Conservation (phyloP, 2,113 vertebrate genomes). For the Pituophis catenifer region DNA sequence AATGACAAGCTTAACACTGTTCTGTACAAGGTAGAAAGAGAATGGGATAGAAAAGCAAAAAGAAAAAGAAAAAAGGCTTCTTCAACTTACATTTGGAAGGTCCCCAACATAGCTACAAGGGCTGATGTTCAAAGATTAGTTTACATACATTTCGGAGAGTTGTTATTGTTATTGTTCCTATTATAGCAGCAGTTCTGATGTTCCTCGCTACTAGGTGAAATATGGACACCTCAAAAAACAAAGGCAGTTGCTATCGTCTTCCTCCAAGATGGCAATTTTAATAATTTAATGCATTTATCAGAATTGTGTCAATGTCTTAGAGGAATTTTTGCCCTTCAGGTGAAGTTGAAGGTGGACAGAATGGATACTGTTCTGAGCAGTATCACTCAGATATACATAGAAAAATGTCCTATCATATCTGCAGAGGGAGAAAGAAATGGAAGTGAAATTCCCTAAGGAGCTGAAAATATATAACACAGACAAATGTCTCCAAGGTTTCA, state of each 20-base stretch:
- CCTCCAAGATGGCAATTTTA: constrained; percentile 78
- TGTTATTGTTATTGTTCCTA: constrained; percentile 49
- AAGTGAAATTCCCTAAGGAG: constrained; percentile 61
- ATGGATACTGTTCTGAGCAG: constrained; percentile 66
- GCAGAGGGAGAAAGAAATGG: constrained; percentile 50
- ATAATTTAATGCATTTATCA: constrained; percentile 79
- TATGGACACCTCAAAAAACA: constrained; percentile 76
- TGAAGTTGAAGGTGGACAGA: constrained; percentile 67
- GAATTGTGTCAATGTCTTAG: constrained; percentile 75
- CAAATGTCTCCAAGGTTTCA: constrained; percentile 60
- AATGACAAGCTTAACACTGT: constrained; percentile 83
- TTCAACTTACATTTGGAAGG: constrained; percentile 68
- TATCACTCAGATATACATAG: constrained; percentile 61
- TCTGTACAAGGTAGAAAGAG: constrained; percentile 71
- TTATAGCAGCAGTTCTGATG: constrained; percentile 70
- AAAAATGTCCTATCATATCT: constrained; percentile 64
- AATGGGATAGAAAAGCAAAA: constrained; percentile 53
- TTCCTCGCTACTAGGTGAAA: constrained; percentile 75
- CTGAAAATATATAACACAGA: constrained; percentile 60
- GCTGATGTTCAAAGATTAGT: constrained; percentile 76
- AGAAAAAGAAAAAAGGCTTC: constrained; percentile 49
- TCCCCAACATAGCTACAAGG: constrained; percentile 75
- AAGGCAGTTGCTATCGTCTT: constrained; percentile 67
- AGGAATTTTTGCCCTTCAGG: constrained; percentile 74
- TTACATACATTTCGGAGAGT: constrained; percentile 76